These are phyloP conservation scores for Glareola pratincola DNA, from an alignment of 2,113 vertebrate species.

Conservation along the genomic window DNA sequence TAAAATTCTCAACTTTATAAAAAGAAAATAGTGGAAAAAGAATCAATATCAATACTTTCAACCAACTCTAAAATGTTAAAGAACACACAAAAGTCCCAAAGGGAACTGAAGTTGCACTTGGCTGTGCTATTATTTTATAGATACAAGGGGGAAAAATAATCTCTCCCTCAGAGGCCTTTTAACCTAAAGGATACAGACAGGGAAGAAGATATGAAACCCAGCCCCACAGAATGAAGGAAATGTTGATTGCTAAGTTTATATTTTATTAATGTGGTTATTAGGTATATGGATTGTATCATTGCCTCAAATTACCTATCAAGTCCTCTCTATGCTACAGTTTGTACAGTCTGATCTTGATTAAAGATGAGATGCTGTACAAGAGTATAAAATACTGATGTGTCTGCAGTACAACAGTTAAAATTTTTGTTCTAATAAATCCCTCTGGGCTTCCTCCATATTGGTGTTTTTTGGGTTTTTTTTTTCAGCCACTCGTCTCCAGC, in stretches of 20 bases:
- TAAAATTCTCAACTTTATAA: background rate
- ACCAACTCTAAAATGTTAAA: background rate
- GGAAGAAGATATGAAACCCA: background rate
- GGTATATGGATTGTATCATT: background rate
- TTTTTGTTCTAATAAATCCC: conserved; percentile 14
- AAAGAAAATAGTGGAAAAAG: background rate
- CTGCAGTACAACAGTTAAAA: background rate
- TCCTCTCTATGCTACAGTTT: background rate
- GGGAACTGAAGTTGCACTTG: background rate
- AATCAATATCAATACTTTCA: background rate
- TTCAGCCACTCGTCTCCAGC: background rate
- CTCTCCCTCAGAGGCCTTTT: background rate
- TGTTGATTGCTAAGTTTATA: background rate
- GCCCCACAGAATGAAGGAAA: background rate
- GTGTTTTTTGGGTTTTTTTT: background rate
- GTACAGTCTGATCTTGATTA: background rate
- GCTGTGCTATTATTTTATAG: background rate
- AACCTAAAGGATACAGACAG: background rate
- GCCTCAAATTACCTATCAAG: background rate
- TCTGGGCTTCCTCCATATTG: background rate
- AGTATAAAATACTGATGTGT: background rate
- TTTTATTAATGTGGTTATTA: background rate
- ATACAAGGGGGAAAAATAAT: background rate
- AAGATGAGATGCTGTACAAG: background rate
- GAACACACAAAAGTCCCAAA: background rate